Evolutionary conservation across 2,888 invertebrate genomes (phyloP), one percentile per base, ranked within the genome.

Genomic region (Calliphora vomitoria): DNA sequence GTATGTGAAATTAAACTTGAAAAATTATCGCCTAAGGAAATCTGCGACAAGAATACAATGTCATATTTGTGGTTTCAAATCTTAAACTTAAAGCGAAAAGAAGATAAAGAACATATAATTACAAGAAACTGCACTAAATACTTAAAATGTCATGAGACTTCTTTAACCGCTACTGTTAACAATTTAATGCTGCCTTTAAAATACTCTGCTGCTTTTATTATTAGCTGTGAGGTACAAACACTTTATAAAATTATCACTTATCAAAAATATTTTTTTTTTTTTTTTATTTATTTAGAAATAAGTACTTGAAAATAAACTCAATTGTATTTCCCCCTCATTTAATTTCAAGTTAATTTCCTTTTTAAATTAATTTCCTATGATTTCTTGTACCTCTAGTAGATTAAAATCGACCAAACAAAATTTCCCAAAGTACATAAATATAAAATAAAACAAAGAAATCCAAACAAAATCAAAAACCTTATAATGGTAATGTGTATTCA

Each of bases 1-100:
- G 47, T 68, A 50, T 79, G n/a, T 15, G 79, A 55, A 72, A 44
- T 58, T 82, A 66, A 74, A 58, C 68, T 82, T 75, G 38, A 38
- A 60, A 66, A 69, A 60, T 75, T 82, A 75, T 82, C 50, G 68
- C 75, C 25, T 60, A 2, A 8, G 35, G n/a, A 68, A 38, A 68
- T 82, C 31, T 68, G 13, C 41, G 68, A 8, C 20, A 68, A 38
- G 13, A 47, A 35, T 11, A 38, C 62, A 62, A 53, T 72, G 50
- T 62, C 38, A 62, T 31, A 25, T 25, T 50, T 47, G 62, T 62
- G 62, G 76, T 41, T 44, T 44, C 4, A 75, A n/a, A 53, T 13
- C 25, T 15, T 60, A 60, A 20, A 68, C 31, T 4, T 15, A 31
- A 69, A 38, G 13, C 13, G 6, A 47, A 15, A 41, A 58, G 13